Base-by-base conservation (phyloP, 2,797 vertebrate genomes). In the Scolopax rusticola region DNA sequence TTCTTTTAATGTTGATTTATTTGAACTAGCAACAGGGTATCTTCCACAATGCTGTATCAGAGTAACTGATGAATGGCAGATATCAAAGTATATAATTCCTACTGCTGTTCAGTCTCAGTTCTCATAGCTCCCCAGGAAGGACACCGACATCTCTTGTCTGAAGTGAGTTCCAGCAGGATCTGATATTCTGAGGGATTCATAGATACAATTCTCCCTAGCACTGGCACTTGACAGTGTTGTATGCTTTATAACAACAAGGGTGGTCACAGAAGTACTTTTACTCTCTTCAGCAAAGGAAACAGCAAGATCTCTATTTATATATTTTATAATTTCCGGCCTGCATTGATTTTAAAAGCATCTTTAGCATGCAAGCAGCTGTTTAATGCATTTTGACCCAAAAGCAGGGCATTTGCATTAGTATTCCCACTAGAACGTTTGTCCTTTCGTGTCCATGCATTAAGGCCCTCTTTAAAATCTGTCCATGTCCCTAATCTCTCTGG, bases 401-500 rank as follows among this genome's bases (percentile, higher is more conserved):
- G 27, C 50, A 83, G 43, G 32, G 68, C 47, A 77, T 90, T 92
- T 93, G 86, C 79, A 89, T 95, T 94, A 95, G 71, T 90, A 91
- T 94, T 97, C 89, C 88, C 88, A 84, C 36, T 47, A 88, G 93
- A 84, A 88, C 5, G 3, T 87, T 92, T 94, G 83, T 93, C 76
- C 88, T 96, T 96, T 84, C 21, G 1, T 92, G 92, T 90, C 91
- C 85, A 45, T 70, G 85, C 80, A 93, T 96, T 95, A 94, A 71
- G 48, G 70, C 53, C 80, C 78, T 75, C 78, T 95, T 96, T 94
- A 93, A 96, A 97, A 96, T 94, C 91, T 95, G 91, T 51, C 80
- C 65, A 23, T 96, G 91, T 77, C 87, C 87, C 85, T 97, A 92
- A 96, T 96, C 95, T 94, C 95, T 78, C 73, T 73, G 60, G 93